Evolutionary conservation across 2,888 invertebrate genomes (phyloP), one percentile per base, ranked within the genome.

Genomic region (Phania funesta): DNA sequence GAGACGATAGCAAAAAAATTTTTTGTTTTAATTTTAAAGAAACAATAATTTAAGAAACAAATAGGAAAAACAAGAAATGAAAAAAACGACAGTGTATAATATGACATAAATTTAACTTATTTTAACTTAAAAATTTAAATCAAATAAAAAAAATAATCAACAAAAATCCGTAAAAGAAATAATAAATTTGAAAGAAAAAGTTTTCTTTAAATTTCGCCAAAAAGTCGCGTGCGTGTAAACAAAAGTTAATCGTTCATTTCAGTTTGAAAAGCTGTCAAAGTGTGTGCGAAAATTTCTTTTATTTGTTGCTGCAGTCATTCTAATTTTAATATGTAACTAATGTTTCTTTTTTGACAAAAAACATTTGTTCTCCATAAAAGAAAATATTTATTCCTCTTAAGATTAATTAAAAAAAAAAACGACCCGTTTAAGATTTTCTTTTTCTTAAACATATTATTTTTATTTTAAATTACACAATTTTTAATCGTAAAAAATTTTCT

Each of bases 241-340:
- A 44, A 11, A 7, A 46, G 16, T 26, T 35, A 35, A 32, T 26
- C 52, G 50, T 29, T 20, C 11, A 56, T 38, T 48, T 44, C n/a
- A 13, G 18, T 56, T 58, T 58, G 7, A 65, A 73, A 79, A 73
- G 65, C 58, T 79, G 65, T 67, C 78, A 73, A 79, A 79, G 78
- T 79, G 78, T 70, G 82, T 78, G 78, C 82, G 41, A 82, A 82
- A 56, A 82, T 82, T 82, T 82, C 82, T 35, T 82, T 82, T 62
- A 78, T 82, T 78, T 82, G 82, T 60, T 82, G 82, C 82, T 82
- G 82, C 62, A 74, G 78, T 70, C 74, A 75, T 71, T 67, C 78
- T 20, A 78, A 75, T 70, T 78, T 75, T 13, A 78, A 82, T 78
- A 78, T 82, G 82, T 82, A 82, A 82, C 16, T 18, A 5, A 18